phyloP scores from a whole-genome alignment of 2,888 invertebrate species.

The Drosophila stalkeri region DNA sequence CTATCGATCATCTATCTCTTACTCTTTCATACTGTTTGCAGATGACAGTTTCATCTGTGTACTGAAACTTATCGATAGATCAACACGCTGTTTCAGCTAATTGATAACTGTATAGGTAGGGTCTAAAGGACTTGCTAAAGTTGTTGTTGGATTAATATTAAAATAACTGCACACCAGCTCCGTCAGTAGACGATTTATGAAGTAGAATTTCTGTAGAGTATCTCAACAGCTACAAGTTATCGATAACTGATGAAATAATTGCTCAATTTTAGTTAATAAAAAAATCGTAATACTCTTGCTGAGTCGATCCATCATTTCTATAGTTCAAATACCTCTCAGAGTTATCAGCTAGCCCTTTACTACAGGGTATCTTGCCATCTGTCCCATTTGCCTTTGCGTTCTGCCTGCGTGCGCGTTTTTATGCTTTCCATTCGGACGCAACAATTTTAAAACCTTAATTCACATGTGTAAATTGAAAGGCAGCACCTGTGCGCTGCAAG shows the following conservation, averaged over 20 bases:
- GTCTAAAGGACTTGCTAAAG: not conserved
- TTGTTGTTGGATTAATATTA: too few species aligned
- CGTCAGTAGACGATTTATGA: not conserved
- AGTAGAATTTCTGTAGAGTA: not conserved
- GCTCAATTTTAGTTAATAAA: not conserved
- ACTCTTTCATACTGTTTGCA: not conserved
- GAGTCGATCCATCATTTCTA: fast-evolving
- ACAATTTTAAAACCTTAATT: slow-evolving; percentile 81
- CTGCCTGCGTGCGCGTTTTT: slow-evolving; percentile 56
- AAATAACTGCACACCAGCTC: not conserved
- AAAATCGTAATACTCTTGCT: not conserved
- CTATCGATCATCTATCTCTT: not conserved
- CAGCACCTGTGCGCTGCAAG: slow-evolving; percentile 74
- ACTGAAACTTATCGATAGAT: not conserved
- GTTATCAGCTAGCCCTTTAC: too few species aligned
- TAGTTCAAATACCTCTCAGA: too few species aligned
- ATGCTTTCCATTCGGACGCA: slow-evolving; percentile 51
- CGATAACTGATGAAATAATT: not conserved
- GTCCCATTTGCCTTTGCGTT: not conserved
- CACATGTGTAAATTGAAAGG: slow-evolving; percentile 78
- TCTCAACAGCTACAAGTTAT: not conserved
- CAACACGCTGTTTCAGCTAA: not conserved
- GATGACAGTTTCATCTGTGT: not conserved
- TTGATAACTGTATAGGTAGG: not conserved
- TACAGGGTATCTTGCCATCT: slow-evolving; percentile 6